phyloP scores from a whole-genome alignment of 2,113 vertebrate species.

The Damaliscus lunatus region DNA sequence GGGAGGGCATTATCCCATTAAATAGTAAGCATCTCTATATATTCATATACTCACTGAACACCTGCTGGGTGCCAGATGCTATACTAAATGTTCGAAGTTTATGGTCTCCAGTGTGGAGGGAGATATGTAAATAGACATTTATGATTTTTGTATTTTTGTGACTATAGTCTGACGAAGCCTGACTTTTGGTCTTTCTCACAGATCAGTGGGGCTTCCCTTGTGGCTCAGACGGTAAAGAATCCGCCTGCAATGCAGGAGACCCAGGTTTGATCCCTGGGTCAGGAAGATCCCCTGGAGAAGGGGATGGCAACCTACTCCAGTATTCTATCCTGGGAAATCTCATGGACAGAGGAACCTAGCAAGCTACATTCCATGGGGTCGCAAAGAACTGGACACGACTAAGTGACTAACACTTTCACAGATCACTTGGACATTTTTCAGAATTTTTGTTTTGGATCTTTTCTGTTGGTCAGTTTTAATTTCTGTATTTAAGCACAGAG shows the following conservation, averaged over 20 bases:
- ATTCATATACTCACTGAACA: neutral
- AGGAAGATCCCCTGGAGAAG: neutral
- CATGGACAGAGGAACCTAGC: neutral
- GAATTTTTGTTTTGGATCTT: neutral
- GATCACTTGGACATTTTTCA: neutral
- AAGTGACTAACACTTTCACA: neutral
- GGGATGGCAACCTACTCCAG: neutral
- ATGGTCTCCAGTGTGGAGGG: neutral
- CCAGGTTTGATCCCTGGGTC: neutral
- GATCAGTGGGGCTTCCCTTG: neutral
- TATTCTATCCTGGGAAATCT: neutral
- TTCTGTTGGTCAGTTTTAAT: neutral
- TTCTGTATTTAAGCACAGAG: neutral
- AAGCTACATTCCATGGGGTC: fast-evolving
- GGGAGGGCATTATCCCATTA: neutral
- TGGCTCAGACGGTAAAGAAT: neutral
- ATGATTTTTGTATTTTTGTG: neutral
- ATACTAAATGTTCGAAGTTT: neutral
- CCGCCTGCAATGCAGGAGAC: neutral
- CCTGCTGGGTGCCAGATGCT: neutral
- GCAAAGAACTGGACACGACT: neutral
- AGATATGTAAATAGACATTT: neutral
- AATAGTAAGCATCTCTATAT: neutral
- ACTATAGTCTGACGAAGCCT: neutral
- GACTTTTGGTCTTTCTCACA: neutral